Conservation (phyloP, 2,888 invertebrate species). For the Sphinx pinastri region DNA sequence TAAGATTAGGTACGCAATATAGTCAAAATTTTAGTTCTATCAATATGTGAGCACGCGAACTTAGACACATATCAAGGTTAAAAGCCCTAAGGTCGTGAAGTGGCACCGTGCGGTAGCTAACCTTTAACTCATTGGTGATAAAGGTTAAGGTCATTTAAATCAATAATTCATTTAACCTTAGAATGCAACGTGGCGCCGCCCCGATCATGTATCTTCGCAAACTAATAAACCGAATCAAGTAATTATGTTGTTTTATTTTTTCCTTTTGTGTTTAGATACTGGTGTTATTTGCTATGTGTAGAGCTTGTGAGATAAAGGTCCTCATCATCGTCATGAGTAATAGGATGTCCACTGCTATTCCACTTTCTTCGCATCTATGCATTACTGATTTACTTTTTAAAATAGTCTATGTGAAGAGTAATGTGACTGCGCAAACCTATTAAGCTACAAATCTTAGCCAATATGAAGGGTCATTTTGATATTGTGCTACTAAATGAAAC, state of each 20-base stretch:
- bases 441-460: too few relatives aligned
- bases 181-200: conserved; percentile 28
- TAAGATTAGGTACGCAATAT: not conserved
- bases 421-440: too few relatives aligned
- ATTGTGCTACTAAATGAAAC: too few relatives aligned
- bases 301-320: too few relatives aligned
- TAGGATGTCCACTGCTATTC: too few relatives aligned
- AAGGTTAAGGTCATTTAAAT: conserved; percentile 11
- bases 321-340: too few relatives aligned
- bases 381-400: too few relatives aligned
- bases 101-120: not conserved
- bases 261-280: not conserved
- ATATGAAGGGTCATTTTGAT: too few relatives aligned
- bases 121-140: not conserved
- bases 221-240: conserved; percentile 29
- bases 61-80: conserved; percentile 80
- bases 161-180: too few relatives aligned
- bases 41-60: conserved; percentile 57
- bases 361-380: too few relatives aligned
- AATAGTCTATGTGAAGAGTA: too few relatives aligned
- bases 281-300: too few relatives aligned
- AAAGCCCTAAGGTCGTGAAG: conserved; percentile 56
- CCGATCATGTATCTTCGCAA: conserved; percentile 22
- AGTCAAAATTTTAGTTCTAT: conserved; percentile 27
- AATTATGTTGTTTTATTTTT: conserved; percentile 14